Conservation (phyloP, 2,797 vertebrate species). For the Sebastes paucispinis region DNA sequence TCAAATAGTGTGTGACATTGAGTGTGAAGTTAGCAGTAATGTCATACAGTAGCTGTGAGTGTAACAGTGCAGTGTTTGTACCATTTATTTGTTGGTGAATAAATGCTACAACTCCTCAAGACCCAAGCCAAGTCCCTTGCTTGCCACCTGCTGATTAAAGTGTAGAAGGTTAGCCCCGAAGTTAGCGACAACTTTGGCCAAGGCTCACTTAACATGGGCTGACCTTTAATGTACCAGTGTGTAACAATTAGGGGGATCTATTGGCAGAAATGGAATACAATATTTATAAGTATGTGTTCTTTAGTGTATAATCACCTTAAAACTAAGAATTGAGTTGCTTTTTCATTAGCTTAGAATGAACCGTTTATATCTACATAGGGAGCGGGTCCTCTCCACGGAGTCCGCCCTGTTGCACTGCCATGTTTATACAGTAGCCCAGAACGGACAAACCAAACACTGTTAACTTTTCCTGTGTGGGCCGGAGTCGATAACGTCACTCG, state of each 20-base stretch:
- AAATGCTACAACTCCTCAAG: not conserved
- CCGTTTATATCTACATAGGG: no score
- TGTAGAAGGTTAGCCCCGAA: not conserved
- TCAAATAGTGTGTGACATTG: not conserved
- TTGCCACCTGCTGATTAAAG: not conserved
- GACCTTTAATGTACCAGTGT: not conserved
- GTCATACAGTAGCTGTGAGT: not conserved
- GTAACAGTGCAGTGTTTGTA: not conserved
- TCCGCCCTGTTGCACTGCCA: no score
- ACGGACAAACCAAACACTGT: no score
- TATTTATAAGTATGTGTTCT: no score
- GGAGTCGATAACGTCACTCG: no score
- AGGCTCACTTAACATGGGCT: not conserved
- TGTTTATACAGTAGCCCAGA: no score
- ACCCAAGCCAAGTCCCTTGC: not conserved
- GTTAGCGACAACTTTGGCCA: not conserved
- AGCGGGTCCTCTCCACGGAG: no score
- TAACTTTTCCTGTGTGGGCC: no score
- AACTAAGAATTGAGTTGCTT: no score
- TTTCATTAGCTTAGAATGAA: no score
- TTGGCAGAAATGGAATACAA: not conserved
- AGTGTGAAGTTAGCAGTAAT: not conserved
- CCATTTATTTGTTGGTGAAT: not conserved
- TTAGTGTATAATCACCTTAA: no score
- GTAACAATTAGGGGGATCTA: no score